These are phyloP conservation scores for Tribolium madens DNA, from an alignment of 1,140 invertebrate species.

Conservation along the genomic window DNA sequence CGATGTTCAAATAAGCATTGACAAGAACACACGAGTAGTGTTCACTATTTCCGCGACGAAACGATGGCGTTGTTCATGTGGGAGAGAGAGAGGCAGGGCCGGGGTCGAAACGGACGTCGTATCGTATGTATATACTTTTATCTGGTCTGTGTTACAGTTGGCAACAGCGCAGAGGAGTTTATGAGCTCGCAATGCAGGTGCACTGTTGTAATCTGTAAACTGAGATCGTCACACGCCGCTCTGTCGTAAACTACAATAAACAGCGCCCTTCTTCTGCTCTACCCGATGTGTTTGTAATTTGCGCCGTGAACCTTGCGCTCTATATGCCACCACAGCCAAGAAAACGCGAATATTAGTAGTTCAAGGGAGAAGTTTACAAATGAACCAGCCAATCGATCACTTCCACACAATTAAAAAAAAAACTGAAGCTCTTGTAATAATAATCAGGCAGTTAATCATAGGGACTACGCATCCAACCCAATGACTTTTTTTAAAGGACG, in stretches of 20 bases:
- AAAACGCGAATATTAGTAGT: neutral
- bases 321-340: neutral
- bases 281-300: conserved; percentile 4
- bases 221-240: conserved; percentile 41
- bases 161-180: conserved; percentile 49
- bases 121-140: conserved; percentile 34
- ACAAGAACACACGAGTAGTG: conserved; percentile 15
- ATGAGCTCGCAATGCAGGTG: conserved; percentile 47
- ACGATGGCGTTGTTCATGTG: conserved; percentile 39
- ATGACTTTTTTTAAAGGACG: neutral
- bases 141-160: conserved; percentile 42
- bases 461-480: too few relatives aligned
- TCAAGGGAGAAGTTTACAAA: neutral
- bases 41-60: conserved; percentile 40
- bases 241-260: conserved; percentile 44
- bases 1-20: conserved; percentile 21
- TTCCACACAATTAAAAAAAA: neutral
- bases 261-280: conserved; percentile 33
- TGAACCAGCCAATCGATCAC: neutral
- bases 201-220: conserved; percentile 50
- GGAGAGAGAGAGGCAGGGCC: conserved; percentile 12
- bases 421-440: neutral
- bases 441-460: too few relatives aligned
- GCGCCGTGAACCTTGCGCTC: conserved; percentile 15
- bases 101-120: neutral